Base-by-base conservation (phyloP, 2,113 vertebrate genomes). In the Caranx ignobilis region DNA sequence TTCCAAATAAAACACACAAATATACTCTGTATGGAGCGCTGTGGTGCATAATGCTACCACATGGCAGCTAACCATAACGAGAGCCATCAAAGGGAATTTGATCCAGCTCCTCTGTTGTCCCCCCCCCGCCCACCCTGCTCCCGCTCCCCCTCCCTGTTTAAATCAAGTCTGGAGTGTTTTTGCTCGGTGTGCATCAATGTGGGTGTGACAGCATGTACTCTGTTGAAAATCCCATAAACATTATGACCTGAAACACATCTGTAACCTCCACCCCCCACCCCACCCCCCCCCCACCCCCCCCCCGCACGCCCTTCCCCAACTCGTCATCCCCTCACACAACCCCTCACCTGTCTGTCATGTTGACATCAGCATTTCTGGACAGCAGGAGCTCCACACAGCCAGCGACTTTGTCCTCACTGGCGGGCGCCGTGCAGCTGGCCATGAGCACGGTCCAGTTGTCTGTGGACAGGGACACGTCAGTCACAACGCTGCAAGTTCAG, bases 361-460 rank as follows among this genome's bases (percentile, higher is more conserved):
- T 98, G 88, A 96, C 96, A 85, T 98, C 95, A 67, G 95, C 96
- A 70, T 97, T 97, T 88, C 97, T 96, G 84, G 97, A 96, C 0
- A 99, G 95, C 31, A 99, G 95, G n/a, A 99, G 93, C 62, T 97
- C 97, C 55, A 97, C 94, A 87, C 97, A 97, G 89, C 93, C 95
- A 84, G 94, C 82, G 54, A 97, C 95, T 69, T 93, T 94, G 66
- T 97, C 96, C 81, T 99, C 97, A 19, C 93, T 87, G 68, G 93
- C 94, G 75, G 77, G 87, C 0, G 97, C 96, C 19, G 90, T 91
- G 88, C 96, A 97, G 16, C 96, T 95, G 84, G 95, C 96, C 97
- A 99, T 99, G 80, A 99, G 94, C 84, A 97, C 91, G 0, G 96
- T 97, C 85, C 94, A 95, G 0, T 95, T 87, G 93, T 96, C 98